Conservation (phyloP, 2,888 invertebrate genomes). For the Tetragonula carbonaria region DNA sequence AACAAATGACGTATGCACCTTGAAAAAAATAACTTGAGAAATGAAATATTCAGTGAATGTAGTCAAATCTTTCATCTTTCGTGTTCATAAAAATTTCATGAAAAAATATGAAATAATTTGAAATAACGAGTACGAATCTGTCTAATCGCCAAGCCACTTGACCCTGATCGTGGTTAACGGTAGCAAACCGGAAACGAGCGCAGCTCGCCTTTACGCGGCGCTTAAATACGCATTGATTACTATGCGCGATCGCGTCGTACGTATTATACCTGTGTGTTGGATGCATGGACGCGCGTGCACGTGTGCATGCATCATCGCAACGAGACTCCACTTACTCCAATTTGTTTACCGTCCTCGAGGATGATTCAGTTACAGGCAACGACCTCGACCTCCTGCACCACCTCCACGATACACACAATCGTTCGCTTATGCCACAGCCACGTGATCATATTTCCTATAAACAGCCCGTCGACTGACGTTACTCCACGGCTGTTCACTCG, state of each 20-base stretch:
- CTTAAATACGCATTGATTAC: conserved; percentile 16
- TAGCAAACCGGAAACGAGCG: conserved; percentile 16
- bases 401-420: conserved; percentile 40
- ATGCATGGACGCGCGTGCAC: background rate
- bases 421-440: conserved; percentile 37
- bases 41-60: too few species aligned
- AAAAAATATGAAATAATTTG: background rate
- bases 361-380: conserved; percentile 65
- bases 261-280: background rate
- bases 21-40: too few species aligned
- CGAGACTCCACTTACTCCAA: conserved; percentile 67
- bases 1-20: too few species aligned
- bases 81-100: too few species aligned
- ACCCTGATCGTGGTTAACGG: conserved; percentile 28
- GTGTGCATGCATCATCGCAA: conserved; percentile 42
- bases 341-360: conserved; percentile 67
- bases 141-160: background rate
- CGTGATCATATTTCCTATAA: conserved; percentile 49
- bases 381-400: conserved; percentile 63
- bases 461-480: conserved; percentile 11
- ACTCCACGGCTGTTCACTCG: conserved; percentile 7
- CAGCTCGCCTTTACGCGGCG: conserved; percentile 16
- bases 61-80: background rate
- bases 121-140: background rate
- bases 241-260: conserved; percentile 5